phyloP scores from a whole-genome alignment of 1,140 invertebrate species.

The Leptinotarsa defecta region DNA sequence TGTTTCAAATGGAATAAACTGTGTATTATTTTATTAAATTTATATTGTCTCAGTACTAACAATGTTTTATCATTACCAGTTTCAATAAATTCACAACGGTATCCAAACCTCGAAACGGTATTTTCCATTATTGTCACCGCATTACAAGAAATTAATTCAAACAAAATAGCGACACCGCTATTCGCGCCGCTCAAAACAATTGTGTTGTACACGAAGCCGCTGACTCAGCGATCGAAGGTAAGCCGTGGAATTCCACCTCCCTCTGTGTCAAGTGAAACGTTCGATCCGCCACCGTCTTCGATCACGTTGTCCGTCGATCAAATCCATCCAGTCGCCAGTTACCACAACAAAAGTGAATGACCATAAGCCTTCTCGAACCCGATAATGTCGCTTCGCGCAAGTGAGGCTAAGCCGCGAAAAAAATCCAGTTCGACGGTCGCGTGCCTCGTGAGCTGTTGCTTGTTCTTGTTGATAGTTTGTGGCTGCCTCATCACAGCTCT shows the following conservation, averaged over 20 bases:
- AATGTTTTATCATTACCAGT: too few species aligned
- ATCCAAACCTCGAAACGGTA: not conserved
- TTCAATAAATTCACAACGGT: too few species aligned
- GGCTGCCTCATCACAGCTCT: slow-evolving; percentile 57
- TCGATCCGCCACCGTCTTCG: not conserved
- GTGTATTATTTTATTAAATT: too few species aligned
- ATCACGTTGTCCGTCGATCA: not conserved
- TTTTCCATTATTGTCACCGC: not conserved
- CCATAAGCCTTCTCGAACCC: not conserved
- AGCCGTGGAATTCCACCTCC: slow-evolving; percentile 1
- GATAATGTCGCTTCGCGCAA: slow-evolving; percentile 50
- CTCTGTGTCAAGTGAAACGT: not conserved
- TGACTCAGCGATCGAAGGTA: slow-evolving; percentile 3
- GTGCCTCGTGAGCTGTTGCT: slow-evolving; percentile 56
- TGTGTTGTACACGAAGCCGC: not conserved
- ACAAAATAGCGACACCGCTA: slow-evolving; percentile 6
- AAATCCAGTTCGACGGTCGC: slow-evolving; percentile 39
- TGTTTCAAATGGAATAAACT: too few species aligned
- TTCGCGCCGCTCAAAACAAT: not conserved
- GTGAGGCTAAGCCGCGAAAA: slow-evolving; percentile 24
- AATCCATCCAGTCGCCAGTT: not conserved
- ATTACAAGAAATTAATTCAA: slow-evolving; percentile 9
- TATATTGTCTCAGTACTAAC: too few species aligned
- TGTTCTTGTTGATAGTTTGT: slow-evolving; percentile 58
- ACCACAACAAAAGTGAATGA: not conserved